phyloP scores from a whole-genome alignment of 2,113 vertebrate species.

The Diadophis punctatus region DNA sequence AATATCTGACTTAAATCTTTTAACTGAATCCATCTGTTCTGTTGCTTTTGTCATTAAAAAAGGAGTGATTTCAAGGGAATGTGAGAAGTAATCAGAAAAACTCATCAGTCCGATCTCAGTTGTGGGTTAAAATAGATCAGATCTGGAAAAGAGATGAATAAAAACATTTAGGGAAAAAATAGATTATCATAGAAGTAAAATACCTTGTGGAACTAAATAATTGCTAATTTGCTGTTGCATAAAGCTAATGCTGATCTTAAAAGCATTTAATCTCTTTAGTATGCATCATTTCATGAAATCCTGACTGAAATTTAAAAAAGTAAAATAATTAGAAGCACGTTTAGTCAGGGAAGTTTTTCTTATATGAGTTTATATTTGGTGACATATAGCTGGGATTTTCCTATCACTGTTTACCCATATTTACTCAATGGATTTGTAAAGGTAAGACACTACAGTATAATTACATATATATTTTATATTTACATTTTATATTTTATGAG shows the following conservation, averaged over 20 bases:
- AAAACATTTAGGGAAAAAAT: background rate
- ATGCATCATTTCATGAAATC: background rate
- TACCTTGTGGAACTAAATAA: background rate
- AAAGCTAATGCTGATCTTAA: background rate
- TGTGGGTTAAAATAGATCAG: background rate
- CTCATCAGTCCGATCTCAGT: background rate
- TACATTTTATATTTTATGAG: background rate
- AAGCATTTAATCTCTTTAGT: background rate
- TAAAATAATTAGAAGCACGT: background rate
- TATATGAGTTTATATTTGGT: background rate
- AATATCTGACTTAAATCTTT: background rate
- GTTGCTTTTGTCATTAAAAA: background rate
- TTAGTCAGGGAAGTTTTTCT: background rate
- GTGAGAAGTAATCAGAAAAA: background rate
- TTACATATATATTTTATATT: background rate
- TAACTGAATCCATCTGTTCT: background rate
- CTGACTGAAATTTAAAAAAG: background rate
- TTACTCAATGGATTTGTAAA: background rate
- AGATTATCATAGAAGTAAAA: background rate
- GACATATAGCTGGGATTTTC: background rate
- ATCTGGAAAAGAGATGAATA: background rate
- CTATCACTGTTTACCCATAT: background rate
- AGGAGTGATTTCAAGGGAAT: background rate
- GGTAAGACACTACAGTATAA: background rate
- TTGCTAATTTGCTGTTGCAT: background rate